Base-by-base conservation (phyloP, 2,113 vertebrate genomes). In the Poeciliopsis retropinna region DNA sequence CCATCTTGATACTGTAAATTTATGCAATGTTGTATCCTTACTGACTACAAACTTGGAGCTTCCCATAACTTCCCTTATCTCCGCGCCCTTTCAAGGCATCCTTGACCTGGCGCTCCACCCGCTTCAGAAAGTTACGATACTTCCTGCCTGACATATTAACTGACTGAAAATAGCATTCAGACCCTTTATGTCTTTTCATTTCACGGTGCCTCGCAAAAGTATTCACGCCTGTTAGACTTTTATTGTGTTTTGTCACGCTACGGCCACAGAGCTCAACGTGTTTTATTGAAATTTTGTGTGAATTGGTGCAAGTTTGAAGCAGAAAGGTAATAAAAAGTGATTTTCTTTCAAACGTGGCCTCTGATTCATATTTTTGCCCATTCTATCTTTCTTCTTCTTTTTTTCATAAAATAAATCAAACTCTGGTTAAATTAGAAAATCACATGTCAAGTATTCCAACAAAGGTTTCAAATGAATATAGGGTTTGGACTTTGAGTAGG, bases 121-220 rank as follows among this genome's bases (percentile, higher is more conserved):
- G 57, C 44, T 51, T 76, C 25, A 75, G 37, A 80, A 79, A 62
- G 25, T 75, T 64, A 73, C 64, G 61, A 82, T 71, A 80, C 69
- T 77, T 81, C 60, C 60, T 9, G 19, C 69, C 76, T 70, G 13
- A 85, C 31, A 87, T 31, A 86, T 87, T 76, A 80, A 85, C 68
- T 17, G 31, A 47, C 29, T 22, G 54, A 51, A 67, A 54, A 71
- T 60, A 67, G 32, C 68, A 32, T 44, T 64, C 34, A 17, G 5
- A 64, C 71, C 54, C 68, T 73, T 9, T 73, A 37, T 30, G 64
- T 72, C 51, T 8, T 28, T 51, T 60, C n/a, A 8, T 67, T 57
- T 57, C 7, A 54, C 22, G 6, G 47, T 54, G 1, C 47, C 47
- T 41, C 14, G 39, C 39, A 54, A 57, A 5, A 57, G 51, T 57